phyloP scores from a whole-genome alignment of 2,888 invertebrate genomes.

The Cephus runcator region DNA sequence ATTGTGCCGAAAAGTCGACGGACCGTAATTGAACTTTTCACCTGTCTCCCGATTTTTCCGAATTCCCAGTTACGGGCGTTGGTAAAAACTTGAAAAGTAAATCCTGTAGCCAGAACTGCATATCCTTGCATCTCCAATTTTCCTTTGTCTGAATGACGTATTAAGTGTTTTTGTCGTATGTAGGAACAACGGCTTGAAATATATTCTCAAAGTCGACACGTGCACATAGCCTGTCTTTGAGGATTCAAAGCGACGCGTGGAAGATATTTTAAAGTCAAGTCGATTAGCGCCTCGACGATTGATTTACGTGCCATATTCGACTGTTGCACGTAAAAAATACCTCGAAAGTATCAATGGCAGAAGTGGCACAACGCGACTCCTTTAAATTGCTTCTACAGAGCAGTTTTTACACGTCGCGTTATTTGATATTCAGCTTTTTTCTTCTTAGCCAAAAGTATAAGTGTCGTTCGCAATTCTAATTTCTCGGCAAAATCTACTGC shows the following conservation, averaged over 20 bases:
- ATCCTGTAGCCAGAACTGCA: too few species aligned
- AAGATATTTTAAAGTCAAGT: slow-evolving; percentile 9
- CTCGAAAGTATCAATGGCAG: not conserved
- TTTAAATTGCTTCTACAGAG: not conserved
- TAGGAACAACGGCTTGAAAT: not conserved
- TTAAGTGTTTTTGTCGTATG: not conserved
- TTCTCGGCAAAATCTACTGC: not conserved
- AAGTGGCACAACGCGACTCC: not conserved
- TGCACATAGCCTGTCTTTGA: not conserved
- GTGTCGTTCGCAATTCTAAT: not conserved
- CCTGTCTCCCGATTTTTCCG: too few species aligned
- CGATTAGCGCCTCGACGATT: not conserved
- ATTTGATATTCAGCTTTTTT: not conserved
- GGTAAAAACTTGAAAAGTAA: too few species aligned
- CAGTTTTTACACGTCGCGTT: not conserved
- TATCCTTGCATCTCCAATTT: not conserved
- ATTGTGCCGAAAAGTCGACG: not conserved
- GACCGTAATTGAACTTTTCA: not conserved
- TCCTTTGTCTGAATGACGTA: not conserved
- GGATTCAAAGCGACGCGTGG: slow-evolving; percentile 60
- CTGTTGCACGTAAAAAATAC: not conserved
- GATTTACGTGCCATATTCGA: not conserved
- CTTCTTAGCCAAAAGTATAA: not conserved
- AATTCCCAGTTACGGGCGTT: too few species aligned
- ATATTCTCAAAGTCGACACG: not conserved